These are phyloP conservation scores for Ursus arctos DNA, from an alignment of 2,113 vertebrate genomes.

Conservation along the genomic window DNA sequence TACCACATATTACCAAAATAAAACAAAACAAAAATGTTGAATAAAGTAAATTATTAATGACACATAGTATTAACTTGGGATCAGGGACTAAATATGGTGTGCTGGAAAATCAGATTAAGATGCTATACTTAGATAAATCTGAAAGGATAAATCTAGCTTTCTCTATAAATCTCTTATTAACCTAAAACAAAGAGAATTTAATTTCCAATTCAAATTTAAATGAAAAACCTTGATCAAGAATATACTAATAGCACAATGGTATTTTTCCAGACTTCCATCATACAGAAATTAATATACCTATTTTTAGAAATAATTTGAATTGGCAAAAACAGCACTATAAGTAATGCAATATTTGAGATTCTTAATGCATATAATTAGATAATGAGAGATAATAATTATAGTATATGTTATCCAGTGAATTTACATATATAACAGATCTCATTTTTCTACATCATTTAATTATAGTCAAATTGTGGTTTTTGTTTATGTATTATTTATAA, in stretches of 20 bases:
- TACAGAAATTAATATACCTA: not conserved
- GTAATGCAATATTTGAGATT: not conserved
- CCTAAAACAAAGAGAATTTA: conserved; percentile 77
- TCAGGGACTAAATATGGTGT: conserved; percentile 54
- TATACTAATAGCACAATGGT: not conserved
- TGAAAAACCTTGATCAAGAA: conserved; percentile 37
- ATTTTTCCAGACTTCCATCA: not conserved
- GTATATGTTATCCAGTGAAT: not conserved
- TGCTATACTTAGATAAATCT: conserved; percentile 78
- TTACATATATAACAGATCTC: not conserved
- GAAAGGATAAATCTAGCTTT: conserved; percentile 73
- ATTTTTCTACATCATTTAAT: not conserved
- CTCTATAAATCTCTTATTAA: conserved; percentile 78
- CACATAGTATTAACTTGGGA: conserved; percentile 54
- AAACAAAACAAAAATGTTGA: conserved; percentile 17
- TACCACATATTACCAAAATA: not conserved
- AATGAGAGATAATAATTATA: conserved; percentile 29
- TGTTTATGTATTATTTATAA: not conserved
- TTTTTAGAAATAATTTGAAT: conserved; percentile 47
- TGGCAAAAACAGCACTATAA: not conserved
- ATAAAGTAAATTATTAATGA: conserved; percentile 63
- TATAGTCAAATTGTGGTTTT: not conserved
- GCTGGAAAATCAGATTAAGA: conserved; percentile 78
- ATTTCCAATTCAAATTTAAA: conserved; percentile 70
- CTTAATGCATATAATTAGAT: conserved; percentile 46